A percentile compares a stretch with the other conserved stretches of the same genome.
Evolutionary conservation across 1,140 invertebrate genomes (phyloP).

Genomic region (Laupala kohalensis): DNA sequence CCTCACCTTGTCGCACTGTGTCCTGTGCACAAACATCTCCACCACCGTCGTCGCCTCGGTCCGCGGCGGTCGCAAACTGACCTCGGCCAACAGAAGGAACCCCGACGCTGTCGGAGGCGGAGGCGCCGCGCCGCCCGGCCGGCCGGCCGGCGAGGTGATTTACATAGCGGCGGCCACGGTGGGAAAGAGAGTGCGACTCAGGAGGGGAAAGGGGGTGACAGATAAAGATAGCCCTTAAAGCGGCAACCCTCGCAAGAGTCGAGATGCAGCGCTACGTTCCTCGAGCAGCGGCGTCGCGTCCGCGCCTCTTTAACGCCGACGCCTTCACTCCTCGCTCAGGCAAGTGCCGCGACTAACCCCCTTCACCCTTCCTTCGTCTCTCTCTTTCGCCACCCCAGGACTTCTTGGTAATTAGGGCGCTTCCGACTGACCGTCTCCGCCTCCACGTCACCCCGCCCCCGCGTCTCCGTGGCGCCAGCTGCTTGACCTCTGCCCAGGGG

Average conservation of each 20-base stretch:
- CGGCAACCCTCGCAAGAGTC: neutral
- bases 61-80: neutral
- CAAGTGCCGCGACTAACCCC: neutral
- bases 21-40: too few relatives aligned
- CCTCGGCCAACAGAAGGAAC: neutral
- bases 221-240: neutral
- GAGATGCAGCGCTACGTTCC: too few relatives aligned
- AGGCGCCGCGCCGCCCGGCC: too few relatives aligned
- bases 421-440: too few relatives aligned
- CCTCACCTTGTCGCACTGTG: too few relatives aligned
- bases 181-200: too few relatives aligned
- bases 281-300: neutral
- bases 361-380: too few relatives aligned
- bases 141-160: neutral
- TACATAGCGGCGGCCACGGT: neutral
- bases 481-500: neutral
- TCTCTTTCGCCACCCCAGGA: neutral
- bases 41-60: neutral
- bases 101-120: too few relatives aligned
- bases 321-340: neutral
- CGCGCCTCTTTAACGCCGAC: neutral
- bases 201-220: neutral
- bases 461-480: neutral
- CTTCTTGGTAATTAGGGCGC: neutral
- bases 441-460: too few relatives aligned